These are phyloP conservation scores for Ectemnius lituratus DNA, from an alignment of 2,888 invertebrate species.

Conservation along the genomic window DNA sequence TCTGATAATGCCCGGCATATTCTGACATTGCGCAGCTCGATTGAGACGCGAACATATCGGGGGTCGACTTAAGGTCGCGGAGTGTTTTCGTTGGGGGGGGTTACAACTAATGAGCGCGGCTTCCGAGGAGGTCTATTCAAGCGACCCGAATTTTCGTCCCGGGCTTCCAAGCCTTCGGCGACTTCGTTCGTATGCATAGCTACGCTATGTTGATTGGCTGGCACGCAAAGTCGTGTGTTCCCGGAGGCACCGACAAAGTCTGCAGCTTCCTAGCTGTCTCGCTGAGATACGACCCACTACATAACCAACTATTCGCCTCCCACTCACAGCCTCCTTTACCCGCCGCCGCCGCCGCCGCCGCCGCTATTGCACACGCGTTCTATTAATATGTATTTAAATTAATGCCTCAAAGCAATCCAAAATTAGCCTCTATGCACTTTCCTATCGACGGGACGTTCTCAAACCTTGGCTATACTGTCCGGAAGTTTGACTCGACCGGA, in stretches of 20 bases:
- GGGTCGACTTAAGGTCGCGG: too few species aligned
- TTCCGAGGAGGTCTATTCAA: too few species aligned
- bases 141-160: conserved; percentile 5
- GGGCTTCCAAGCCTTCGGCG: conserved; percentile 33
- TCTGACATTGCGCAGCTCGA: too few species aligned
- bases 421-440: conserved; percentile 53
- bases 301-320: conserved; percentile 15
- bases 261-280: conserved; percentile 16
- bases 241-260: conserved; percentile 48
- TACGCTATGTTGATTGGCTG: conserved; percentile 65
- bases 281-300: background rate
- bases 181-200: conserved; percentile 68
- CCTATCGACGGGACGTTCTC: too few species aligned
- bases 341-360: too few species aligned
- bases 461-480: too few species aligned
- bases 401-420: conserved; percentile 67
- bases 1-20: too few species aligned
- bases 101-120: too few species aligned
- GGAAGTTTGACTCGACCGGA: too few species aligned
- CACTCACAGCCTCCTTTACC: conserved; percentile 20
- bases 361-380: conserved; percentile 64
- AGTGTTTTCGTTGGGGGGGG: too few species aligned
- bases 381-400: conserved; percentile 74
- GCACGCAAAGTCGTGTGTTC: conserved; percentile 59
- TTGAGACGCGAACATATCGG: too few species aligned